Percentiles rank a stretch among this genome's conserved stretches.
phyloP scores from a whole-genome alignment of 1,140 invertebrate species.

The Uloborus diversus region DNA sequence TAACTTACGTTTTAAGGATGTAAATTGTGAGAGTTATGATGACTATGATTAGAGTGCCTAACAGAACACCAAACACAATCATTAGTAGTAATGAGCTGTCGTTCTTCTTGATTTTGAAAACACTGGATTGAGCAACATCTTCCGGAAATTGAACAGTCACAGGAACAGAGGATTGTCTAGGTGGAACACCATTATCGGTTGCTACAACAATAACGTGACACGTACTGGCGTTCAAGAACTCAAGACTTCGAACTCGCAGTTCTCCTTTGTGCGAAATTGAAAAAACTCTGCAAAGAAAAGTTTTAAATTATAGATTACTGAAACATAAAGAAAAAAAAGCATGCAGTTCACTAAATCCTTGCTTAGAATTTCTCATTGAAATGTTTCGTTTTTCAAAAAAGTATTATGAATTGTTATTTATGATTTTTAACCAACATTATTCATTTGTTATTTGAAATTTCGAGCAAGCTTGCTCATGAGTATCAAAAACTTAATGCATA shows the following conservation, averaged over 20 bases:
- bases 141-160: conserved; percentile 76
- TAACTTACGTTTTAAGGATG: conserved; percentile 74
- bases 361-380: neutral
- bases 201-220: conserved; percentile 81
- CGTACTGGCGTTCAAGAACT: conserved; percentile 69
- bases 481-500: no score
- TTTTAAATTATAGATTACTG: neutral
- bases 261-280: conserved; percentile 69
- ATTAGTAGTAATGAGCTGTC: conserved; percentile 70
- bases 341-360: no score
- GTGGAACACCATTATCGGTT: conserved; percentile 79
- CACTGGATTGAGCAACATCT: conserved; percentile 35
- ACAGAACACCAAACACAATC: conserved; percentile 75
- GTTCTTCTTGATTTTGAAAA: conserved; percentile 38
- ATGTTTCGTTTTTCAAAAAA: neutral
- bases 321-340: no score
- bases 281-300: conserved; percentile 64
- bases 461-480: no score
- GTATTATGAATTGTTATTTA: neutral
- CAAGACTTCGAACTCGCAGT: conserved; percentile 65
- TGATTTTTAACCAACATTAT: no score
- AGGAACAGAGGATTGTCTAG: conserved; percentile 76
- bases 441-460: no score
- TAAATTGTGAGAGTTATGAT: conserved; percentile 77
- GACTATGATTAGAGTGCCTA: conserved; percentile 77